Conservation (phyloP, 2,113 vertebrate species). For the Catagonus wagneri region DNA sequence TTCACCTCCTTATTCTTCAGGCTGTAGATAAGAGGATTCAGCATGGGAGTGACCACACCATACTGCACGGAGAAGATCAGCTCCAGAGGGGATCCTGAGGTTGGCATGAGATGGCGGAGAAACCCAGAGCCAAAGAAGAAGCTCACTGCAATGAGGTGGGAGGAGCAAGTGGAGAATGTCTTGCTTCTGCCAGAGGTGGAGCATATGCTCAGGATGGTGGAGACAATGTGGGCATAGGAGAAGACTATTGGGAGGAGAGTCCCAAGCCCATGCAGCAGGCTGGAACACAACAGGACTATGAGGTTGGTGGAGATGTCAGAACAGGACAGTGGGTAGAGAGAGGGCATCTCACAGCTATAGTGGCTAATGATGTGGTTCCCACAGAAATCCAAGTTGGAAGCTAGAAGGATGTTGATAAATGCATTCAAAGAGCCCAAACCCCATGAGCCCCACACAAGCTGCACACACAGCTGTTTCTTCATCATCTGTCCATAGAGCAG, state of each 20-base stretch:
- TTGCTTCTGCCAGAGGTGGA: neutral
- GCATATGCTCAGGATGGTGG: neutral
- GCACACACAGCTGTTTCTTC: conserved; percentile 12
- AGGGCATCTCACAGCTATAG: conserved; percentile 42
- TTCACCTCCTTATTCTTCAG: neutral
- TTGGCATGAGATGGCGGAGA: neutral
- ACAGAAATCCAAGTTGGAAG: conserved; percentile 52
- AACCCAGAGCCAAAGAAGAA: neutral
- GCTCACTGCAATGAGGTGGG: neutral
- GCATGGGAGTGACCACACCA: neutral
- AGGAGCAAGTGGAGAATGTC: conserved; percentile 10
- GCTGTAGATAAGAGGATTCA: neutral
- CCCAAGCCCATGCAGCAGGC: neutral
- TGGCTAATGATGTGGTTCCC: neutral
- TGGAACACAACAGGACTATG: neutral
- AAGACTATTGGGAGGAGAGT: neutral
- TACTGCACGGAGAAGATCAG: neutral
- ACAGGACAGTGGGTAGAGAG: conserved; percentile 11
- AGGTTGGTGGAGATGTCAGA: neutral
- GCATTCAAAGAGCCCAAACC: neutral
- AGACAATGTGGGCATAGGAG: neutral
- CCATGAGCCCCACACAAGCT: conserved; percentile 29
- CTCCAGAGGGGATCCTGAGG: neutral
- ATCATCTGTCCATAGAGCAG: conserved; percentile 34
- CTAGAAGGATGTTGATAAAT: neutral